phyloP scores from a whole-genome alignment of 2,113 vertebrate genomes.

The Oreochromis aureus region DNA sequence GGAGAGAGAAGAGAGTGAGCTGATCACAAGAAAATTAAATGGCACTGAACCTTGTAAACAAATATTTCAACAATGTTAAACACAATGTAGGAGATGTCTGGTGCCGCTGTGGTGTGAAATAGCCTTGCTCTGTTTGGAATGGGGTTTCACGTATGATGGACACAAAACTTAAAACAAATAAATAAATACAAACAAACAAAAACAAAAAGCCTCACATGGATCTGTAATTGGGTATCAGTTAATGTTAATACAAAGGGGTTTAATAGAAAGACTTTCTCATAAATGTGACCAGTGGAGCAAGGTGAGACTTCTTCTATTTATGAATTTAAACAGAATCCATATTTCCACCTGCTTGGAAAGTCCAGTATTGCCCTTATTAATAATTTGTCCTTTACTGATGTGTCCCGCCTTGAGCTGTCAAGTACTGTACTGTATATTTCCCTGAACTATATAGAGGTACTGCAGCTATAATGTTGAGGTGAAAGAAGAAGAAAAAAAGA shows the following conservation, averaged over 20 bases:
- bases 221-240: not conserved
- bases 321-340: not conserved
- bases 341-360: not conserved
- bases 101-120: slow-evolving; percentile 61
- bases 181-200: not conserved
- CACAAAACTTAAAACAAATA: not conserved
- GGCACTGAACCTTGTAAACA: slow-evolving; percentile 71
- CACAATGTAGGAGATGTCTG: slow-evolving; percentile 47
- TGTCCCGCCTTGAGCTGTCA: slow-evolving; percentile 41
- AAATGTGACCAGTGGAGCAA: not conserved
- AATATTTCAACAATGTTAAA: slow-evolving; percentile 70
- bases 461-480: not conserved
- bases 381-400: not conserved
- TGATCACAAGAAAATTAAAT: slow-evolving; percentile 69
- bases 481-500: not conserved
- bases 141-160: slow-evolving; percentile 37
- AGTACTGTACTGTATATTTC: not conserved
- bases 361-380: slow-evolving; percentile 25
- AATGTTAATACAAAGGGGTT: not conserved
- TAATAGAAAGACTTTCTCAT: not conserved
- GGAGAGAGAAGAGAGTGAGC: not conserved
- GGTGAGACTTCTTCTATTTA: not conserved
- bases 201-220: not conserved
- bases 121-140: slow-evolving; percentile 8
- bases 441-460: not conserved